Evolutionary conservation across 2,797 vertebrate genomes (phyloP), one percentile per base, ranked within the genome.

Genomic region (Tiaroga cobitis): DNA sequence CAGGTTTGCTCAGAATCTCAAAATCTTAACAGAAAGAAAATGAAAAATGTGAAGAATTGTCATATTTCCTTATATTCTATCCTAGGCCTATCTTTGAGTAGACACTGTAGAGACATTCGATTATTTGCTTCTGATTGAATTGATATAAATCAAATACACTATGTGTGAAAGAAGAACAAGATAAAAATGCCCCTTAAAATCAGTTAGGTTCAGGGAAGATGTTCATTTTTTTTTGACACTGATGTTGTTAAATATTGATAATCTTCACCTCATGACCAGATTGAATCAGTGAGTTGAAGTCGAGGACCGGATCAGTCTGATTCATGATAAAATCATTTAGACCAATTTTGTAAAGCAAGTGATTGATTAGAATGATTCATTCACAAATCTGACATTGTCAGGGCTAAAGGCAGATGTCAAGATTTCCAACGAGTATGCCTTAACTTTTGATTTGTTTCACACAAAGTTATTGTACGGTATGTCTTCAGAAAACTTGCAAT

Each of bases 1-100:
- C n/a, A 29, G 59, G 24, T 63, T 73, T 73, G n/a, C 26, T 37
- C 32, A 59, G 32, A 77, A 39, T 39, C 73, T 76, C 21, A 77
- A 51, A 59, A 39, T 34, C 13, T 18, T 8, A 59, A 37, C 49
- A 56, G 29, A 21, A 4, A 19, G 16, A 49, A 29, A 32, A 74
- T 74, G 26, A 26, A 4, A 72, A 72, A 73, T 54, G 29, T 34
- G 10, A 51, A 51, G 15, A 29, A 73, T 49, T 3, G 43, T 26
- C 41, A 21, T 11, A 21, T 39, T 39, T 69, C 19, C 32, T 34
- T 75, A 54, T 34, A 34, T 49, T 54, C 9, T 29, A 51, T 34
- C 21, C 8, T 51, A 19, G 72, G 16, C 26, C 26, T 51, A 9
- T 37, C 29, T 8, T 54, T 51, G 18, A 32, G 16, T 49, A 8